Evolutionary conservation across 1,140 invertebrate species (phyloP).

Genomic region (Zaprionus inermis): DNA sequence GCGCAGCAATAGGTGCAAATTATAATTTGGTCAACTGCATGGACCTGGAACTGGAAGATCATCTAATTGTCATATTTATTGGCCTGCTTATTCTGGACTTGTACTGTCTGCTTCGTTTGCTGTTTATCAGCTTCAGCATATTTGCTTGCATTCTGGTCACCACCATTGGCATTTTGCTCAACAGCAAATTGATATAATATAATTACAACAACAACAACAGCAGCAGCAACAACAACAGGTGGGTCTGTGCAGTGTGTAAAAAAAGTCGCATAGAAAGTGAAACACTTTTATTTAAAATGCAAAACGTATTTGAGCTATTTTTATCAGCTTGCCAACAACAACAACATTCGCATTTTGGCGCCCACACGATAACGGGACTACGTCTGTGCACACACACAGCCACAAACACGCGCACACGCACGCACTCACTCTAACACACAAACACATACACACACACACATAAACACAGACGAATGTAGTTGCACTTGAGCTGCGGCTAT

Average conservation of each 20-base stretch:
- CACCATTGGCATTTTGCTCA: conserved; percentile 7
- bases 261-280: conserved; percentile 42
- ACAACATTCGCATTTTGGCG: conserved; percentile 60
- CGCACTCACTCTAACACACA: conserved; percentile 11
- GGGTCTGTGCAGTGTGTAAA: conserved; percentile 39
- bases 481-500: conserved; percentile 15
- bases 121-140: conserved; percentile 1
- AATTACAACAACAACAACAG: conserved; percentile 16
- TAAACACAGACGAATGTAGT: background rate
- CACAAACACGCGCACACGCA: conserved; percentile 13
- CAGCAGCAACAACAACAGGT: conserved; percentile 67
- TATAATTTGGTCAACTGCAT: background rate
- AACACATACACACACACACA: background rate
- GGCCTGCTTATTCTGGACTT: conserved; percentile 21
- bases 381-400: conserved; percentile 16
- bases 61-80: conserved; percentile 8
- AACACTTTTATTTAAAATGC: conserved; percentile 32
- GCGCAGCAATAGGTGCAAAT: background rate
- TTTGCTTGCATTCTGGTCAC: conserved; percentile 7
- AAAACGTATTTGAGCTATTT: conserved; percentile 48
- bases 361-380: conserved; percentile 51
- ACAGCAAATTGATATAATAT: conserved; percentile 15
- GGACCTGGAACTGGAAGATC: conserved; percentile 27
- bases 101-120: conserved; percentile 23
- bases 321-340: conserved; percentile 40